Conservation (phyloP, 2,797 vertebrate species). For the Galaxias olidus region DNA sequence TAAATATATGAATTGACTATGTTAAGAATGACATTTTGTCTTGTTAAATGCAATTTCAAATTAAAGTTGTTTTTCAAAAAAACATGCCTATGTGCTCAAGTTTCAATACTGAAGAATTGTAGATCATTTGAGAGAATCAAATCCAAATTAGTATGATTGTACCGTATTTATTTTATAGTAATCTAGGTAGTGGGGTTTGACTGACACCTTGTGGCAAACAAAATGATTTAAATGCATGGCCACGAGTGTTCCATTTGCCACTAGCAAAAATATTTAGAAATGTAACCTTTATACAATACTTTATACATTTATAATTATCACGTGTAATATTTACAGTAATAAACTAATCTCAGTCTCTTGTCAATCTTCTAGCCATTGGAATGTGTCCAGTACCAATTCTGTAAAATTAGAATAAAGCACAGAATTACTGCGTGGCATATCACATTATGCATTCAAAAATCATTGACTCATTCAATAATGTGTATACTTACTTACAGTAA, state of each 20-base stretch:
- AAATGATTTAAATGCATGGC: neutral
- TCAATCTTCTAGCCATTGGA: conserved; percentile 18
- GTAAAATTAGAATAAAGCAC: conserved; percentile 17
- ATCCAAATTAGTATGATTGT: too few species aligned
- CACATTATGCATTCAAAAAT: conserved; percentile 4
- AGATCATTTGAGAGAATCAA: too few species aligned
- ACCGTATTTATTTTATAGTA: neutral
- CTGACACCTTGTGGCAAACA: conserved; percentile 58
- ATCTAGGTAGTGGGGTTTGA: conserved; percentile 8
- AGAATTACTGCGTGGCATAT: neutral
- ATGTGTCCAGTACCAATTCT: conserved; percentile 32
- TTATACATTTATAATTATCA: too few species aligned
- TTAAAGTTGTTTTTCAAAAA: conserved; percentile 33
- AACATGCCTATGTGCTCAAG: too few species aligned
- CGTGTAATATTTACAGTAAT: too few species aligned
- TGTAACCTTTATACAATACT: too few species aligned
- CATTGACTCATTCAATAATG: too few species aligned
- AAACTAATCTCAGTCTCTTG: neutral
- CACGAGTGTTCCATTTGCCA: neutral
- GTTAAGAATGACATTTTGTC: conserved; percentile 10
- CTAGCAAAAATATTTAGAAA: too few species aligned
- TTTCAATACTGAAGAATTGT: too few species aligned
- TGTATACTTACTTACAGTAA: too few species aligned
- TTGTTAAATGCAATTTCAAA: conserved; percentile 36
- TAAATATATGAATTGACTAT: neutral